These are phyloP conservation scores for Megalops atlanticus DNA, from an alignment of 2,113 vertebrate species.

Conservation along the genomic window DNA sequence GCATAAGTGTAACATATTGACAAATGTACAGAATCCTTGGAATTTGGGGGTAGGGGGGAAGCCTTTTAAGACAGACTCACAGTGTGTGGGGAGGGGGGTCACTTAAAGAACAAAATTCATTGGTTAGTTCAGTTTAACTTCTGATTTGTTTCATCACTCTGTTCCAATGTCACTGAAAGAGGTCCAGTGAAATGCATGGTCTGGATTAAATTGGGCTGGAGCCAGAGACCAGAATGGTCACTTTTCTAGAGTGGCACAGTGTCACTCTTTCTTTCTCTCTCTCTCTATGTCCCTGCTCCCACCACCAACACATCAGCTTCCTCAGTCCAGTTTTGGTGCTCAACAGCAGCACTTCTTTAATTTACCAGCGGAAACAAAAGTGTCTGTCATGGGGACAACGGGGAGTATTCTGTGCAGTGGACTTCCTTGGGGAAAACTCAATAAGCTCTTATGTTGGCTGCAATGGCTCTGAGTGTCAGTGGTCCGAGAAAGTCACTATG, in stretches of 20 bases:
- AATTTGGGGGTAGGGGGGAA: not conserved
- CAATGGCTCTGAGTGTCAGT: no score
- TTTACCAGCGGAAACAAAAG: conserved; percentile 45
- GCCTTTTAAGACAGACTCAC: no score
- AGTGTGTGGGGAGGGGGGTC: no score
- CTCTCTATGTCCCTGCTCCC: not conserved
- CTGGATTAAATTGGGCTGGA: not conserved
- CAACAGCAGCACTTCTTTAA: conserved; percentile 45
- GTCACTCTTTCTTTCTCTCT: not conserved
- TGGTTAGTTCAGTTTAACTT: no score
- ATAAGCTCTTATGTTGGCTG: not conserved
- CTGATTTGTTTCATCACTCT: no score
- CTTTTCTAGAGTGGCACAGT: not conserved
- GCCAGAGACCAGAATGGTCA: not conserved
- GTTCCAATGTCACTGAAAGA: no score
- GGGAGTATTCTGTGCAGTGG: conserved; percentile 12
- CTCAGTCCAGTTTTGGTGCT: conserved; percentile 32
- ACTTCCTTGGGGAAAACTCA: conserved; percentile 31
- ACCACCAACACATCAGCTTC: not conserved
- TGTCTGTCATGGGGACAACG: conserved; percentile 50
- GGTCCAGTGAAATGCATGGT: not conserved
- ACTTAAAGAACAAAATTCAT: no score
- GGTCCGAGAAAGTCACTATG: no score
- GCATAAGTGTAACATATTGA: not conserved
- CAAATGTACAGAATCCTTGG: not conserved